Evolutionary conservation across 1,140 invertebrate genomes (phyloP).

Genomic region (Drepana arcuata): DNA sequence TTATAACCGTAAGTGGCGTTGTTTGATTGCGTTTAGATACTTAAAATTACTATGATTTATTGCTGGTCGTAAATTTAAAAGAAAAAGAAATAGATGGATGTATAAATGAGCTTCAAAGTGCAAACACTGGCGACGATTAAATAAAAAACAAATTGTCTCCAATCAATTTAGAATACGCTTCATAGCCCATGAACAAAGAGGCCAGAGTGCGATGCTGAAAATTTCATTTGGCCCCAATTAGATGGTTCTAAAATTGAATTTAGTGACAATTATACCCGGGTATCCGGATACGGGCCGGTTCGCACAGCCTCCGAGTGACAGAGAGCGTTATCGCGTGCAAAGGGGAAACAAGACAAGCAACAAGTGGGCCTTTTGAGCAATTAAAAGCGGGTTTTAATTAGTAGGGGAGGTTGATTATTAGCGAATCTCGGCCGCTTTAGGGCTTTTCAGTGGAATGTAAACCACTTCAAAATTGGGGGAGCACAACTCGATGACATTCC

Average conservation of each 20-base stretch:
- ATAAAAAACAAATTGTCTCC: too few species aligned
- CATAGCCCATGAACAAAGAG: conserved; percentile 46
- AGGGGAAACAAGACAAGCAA: conserved; percentile 34
- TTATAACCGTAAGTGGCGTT: conserved; percentile 53
- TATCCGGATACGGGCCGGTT: conserved; percentile 63
- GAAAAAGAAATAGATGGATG: too few species aligned
- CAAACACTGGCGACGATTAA: too few species aligned
- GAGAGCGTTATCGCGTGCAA: conserved; percentile 16
- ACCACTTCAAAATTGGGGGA: conserved; percentile 38
- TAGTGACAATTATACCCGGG: conserved; percentile 55
- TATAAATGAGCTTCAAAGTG: too few species aligned
- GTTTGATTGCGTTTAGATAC: conserved; percentile 42
- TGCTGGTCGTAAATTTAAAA: too few species aligned
- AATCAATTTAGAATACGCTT: conserved; percentile 48
- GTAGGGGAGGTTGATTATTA: conserved; percentile 64
- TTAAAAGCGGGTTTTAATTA: conserved; percentile 68
- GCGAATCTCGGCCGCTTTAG: conserved; percentile 47
- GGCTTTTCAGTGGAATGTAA: conserved; percentile 53
- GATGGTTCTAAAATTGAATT: conserved; percentile 58
- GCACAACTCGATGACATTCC: conserved; percentile 3
- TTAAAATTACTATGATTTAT: conserved; percentile 47
- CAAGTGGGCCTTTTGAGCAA: conserved; percentile 60
- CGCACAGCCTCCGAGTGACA: conserved; percentile 36
- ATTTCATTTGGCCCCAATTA: conserved; percentile 63
- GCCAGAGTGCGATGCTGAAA: conserved; percentile 39